Evolutionary conservation across 2,797 vertebrate species (phyloP).

Genomic region (Taeniopygia guttata): DNA sequence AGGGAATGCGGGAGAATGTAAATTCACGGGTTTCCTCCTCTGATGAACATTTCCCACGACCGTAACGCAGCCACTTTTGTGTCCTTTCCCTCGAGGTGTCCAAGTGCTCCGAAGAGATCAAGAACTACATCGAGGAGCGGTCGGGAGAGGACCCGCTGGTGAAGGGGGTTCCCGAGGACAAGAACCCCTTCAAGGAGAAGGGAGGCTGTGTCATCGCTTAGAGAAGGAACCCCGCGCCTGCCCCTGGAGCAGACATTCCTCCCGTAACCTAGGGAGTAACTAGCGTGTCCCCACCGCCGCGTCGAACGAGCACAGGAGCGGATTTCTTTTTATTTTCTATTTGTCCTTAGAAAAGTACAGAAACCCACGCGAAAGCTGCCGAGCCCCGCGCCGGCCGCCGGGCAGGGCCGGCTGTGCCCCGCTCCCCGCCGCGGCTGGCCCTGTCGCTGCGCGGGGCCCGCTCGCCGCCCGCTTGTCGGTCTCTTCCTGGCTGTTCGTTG

Average conservation of each 20-base stretch:
- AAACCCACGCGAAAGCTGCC: background rate
- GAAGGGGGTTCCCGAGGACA: conserved; percentile 94
- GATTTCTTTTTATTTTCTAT: background rate
- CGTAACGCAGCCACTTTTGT: background rate
- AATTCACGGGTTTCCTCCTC: background rate
- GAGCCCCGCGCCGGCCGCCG: background rate
- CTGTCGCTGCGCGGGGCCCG: background rate
- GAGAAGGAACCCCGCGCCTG: background rate
- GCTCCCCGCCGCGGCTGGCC: background rate
- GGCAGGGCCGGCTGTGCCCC: background rate
- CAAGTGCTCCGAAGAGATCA: conserved; percentile 95
- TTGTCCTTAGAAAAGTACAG: background rate
- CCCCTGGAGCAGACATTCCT: background rate
- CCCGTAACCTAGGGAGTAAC: background rate
- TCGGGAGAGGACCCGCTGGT: conserved; percentile 89
- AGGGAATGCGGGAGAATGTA: background rate
- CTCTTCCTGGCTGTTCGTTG: conserved; percentile 19
- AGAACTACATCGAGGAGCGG: conserved; percentile 89
- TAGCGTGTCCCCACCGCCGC: background rate
- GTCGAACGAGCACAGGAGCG: background rate
- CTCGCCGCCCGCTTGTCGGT: background rate
- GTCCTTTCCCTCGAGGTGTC: conserved; percentile 81
- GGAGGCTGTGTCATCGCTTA: conserved; percentile 93
- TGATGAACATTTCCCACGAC: background rate
- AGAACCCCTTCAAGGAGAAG: conserved; percentile 98